Percentiles rank a stretch among this genome's conserved stretches.
phyloP scores from a whole-genome alignment of 1,140 invertebrate genomes.

The Lordiphosa stackelbergi region DNA sequence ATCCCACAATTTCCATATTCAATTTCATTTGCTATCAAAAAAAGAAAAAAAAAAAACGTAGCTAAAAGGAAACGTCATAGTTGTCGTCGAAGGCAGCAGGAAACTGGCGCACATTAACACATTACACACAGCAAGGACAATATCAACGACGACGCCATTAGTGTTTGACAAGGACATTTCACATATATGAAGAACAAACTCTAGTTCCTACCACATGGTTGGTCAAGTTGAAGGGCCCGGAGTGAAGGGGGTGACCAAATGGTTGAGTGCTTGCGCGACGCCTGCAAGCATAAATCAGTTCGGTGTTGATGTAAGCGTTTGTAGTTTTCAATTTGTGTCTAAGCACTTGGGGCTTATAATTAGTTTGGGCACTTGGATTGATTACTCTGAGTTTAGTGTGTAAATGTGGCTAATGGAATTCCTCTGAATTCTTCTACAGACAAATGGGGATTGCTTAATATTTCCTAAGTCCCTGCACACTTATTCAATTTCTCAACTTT shows the following conservation, averaged over 20 bases:
- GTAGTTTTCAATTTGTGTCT: conserved; percentile 1
- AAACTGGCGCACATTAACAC: conserved; percentile 64
- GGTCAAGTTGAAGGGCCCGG: conserved; percentile 31
- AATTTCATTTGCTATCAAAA: conserved; percentile 37
- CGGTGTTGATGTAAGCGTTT: not conserved
- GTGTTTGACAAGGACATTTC: conserved; percentile 69
- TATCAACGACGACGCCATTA: conserved; percentile 64
- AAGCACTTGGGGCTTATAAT: conserved; percentile 35
- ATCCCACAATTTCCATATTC: conserved; percentile 44
- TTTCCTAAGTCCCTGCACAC: too few relatives aligned
- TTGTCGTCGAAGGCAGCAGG: conserved; percentile 37
- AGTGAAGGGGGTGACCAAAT: conserved; percentile 1
- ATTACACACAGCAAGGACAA: conserved; percentile 54
- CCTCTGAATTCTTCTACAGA: too few relatives aligned
- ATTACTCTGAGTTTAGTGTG: conserved; percentile 31
- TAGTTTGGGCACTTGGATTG: conserved; percentile 47
- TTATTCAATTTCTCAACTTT: not conserved
- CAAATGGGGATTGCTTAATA: too few relatives aligned
- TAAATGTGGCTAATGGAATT: too few relatives aligned
- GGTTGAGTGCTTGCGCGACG: conserved; percentile 37
- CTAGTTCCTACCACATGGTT: conserved; percentile 6
- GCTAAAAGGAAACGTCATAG: conserved; percentile 17
- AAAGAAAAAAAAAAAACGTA: conserved; percentile 12
- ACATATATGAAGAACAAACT: conserved; percentile 35
- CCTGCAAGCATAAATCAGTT: conserved; percentile 51